These are phyloP conservation scores for Cetonia aurata DNA, from an alignment of 2,888 invertebrate genomes.

Conservation along the genomic window DNA sequence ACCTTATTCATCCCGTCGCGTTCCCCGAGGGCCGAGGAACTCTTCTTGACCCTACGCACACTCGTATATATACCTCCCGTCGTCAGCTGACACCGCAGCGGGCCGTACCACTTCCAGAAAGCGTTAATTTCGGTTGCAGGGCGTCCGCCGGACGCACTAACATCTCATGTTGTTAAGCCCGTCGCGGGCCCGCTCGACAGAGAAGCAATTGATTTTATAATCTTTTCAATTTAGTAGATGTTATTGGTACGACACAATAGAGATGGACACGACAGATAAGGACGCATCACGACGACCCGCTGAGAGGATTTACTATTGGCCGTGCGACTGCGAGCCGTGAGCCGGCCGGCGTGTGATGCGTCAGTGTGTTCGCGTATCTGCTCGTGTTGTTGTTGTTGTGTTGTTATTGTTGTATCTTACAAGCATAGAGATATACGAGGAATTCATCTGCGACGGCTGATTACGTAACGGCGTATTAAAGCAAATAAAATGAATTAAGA, in stretches of 20 bases:
- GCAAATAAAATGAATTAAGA: no score
- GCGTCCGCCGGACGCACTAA: conserved; percentile 54
- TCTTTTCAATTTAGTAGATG: conserved; percentile 68
- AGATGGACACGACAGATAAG: conserved; percentile 66
- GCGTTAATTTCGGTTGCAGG: conserved; percentile 43
- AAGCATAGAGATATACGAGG: no score
- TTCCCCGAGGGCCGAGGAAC: conserved; percentile 45
- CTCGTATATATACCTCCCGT: conserved; percentile 56
- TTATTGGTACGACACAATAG: conserved; percentile 67
- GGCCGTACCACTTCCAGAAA: conserved; percentile 55
- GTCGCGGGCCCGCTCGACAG: conserved; percentile 42
- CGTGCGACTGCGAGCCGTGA: conserved; percentile 28
- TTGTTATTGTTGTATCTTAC: no score
- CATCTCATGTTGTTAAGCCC: conserved; percentile 60
- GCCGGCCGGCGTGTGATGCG: no score
- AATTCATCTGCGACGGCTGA: no score
- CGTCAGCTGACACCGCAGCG: conserved; percentile 48
- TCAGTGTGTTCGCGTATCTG: conserved; percentile 24
- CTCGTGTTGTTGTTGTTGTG: not conserved
- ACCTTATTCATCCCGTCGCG: conserved; percentile 42
- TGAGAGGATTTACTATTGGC: conserved; percentile 57
- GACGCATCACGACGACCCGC: conserved; percentile 59
- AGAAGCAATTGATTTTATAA: conserved; percentile 67
- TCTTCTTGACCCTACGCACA: conserved; percentile 36
- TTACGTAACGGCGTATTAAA: no score